Evolutionary conservation across 2,797 vertebrate species (phyloP), one percentile per base, ranked within the genome.

Genomic region (Myiothlypis coronata): DNA sequence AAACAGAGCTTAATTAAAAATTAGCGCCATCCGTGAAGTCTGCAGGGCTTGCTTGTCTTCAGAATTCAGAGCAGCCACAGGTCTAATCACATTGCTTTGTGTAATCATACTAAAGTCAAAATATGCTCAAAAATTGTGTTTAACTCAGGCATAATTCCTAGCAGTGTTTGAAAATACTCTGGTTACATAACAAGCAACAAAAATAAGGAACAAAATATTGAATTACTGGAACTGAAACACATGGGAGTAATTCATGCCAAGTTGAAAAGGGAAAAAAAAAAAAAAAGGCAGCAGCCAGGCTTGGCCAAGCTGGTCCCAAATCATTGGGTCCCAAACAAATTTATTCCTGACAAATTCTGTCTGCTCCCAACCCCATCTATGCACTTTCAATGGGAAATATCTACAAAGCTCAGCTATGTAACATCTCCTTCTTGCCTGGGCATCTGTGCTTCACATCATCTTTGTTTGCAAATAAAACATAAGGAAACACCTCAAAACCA

Each of bases 101-200:
- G 4, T 71, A 93, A 93, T 75, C 74, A 75, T 11, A 22, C 41
- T 77, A 59, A 93, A 89, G 37, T 72, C 87, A 84, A 96, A 95
- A 83, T 95, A 74, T 28, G 56, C 82, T 94, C 57, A 83, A 74
- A 95, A 94, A 86, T 56, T 78, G 71, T 60, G 90, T 84, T n/a
- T 44, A 95, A 84, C 35, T 83, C 74, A 63, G 69, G 67, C 95
- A 80, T 81, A 93, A 87, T 82, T 90, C 96, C 41, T 53, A 50
- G 75, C 87, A 94, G 78, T 69, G 92, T 97, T 96, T 96, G 90
- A 95, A 93, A 97, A 97, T 91, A 95, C 39, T 90, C 88, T n/a
- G 12, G 71, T 97, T 97, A 94, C 82, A 83, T 95, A 97, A 97
- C 8, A 0, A 79, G 83, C 77, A 93, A 94, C 70, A 70, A 94